Conservation (phyloP, 2,888 invertebrate genomes). For the Pteria penguin region DNA sequence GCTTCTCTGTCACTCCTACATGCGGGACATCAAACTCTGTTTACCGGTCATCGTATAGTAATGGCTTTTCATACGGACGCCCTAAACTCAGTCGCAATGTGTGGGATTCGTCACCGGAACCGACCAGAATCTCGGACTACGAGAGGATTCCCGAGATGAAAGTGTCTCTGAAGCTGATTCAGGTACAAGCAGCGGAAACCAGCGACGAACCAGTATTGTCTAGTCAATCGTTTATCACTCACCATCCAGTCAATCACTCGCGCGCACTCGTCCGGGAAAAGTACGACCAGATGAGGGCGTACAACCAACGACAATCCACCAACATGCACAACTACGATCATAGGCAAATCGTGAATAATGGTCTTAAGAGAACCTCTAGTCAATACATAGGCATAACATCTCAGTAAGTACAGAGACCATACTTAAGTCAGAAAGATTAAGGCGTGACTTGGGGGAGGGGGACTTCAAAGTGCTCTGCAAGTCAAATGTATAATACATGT, state of each 20-base stretch:
- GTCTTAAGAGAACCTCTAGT: no score
- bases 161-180: constrained; percentile 22
- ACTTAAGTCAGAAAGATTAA: no score
- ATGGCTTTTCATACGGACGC: constrained; percentile 14
- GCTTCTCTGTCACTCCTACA: constrained; percentile 33
- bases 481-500: no score
- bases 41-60: not conserved
- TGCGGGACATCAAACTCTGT: not conserved
- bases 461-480: no score
- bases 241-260: not conserved
- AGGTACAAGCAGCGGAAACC: constrained; percentile 3
- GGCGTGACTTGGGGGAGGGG: no score
- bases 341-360: no score
- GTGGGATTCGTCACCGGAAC: constrained; percentile 13
- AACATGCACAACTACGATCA: not conserved
- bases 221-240: not conserved
- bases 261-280: not conserved
- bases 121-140: not conserved
- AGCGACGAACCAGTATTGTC: not conserved
- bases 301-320: not conserved
- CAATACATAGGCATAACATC: no score
- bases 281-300: not conserved
- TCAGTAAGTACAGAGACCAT: no score
- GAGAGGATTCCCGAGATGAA: constrained; percentile 18
- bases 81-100: constrained; percentile 19